Evolutionary conservation across 2,113 vertebrate genomes (phyloP).

Genomic region (Rhinoptilus africanus): DNA sequence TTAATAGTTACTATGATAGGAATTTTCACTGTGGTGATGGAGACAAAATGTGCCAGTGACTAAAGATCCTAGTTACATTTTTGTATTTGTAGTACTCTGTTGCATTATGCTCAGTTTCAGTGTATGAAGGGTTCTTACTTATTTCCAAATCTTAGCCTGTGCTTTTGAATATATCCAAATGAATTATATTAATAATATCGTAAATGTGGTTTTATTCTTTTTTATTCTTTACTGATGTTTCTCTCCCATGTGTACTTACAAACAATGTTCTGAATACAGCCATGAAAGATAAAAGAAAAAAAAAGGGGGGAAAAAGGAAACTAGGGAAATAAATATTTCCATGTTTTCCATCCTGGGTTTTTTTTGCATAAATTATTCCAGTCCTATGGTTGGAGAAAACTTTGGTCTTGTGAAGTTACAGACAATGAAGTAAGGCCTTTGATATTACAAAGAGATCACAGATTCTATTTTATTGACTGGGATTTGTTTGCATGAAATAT

Average conservation of each 20-base stretch:
- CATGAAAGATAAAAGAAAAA: background rate
- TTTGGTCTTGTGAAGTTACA: background rate
- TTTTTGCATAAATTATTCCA: background rate
- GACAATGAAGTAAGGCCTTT: background rate
- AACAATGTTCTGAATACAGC: background rate
- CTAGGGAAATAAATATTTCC: background rate
- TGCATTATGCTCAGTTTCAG: background rate
- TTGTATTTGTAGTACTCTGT: background rate
- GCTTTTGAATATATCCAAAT: background rate
- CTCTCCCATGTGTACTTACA: background rate
- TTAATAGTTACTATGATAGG: background rate
- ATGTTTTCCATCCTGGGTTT: background rate
- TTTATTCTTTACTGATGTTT: background rate
- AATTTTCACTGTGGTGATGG: background rate
- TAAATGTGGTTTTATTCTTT: background rate
- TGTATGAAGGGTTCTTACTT: background rate
- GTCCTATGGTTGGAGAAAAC: background rate
- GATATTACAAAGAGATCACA: background rate
- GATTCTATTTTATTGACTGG: background rate
- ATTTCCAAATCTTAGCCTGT: background rate
- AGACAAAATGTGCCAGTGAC: background rate
- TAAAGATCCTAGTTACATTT: background rate
- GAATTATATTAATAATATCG: background rate
- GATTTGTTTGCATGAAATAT: background rate
- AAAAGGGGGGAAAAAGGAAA: background rate